Evolutionary conservation across 2,797 vertebrate species (phyloP), one percentile per base, ranked within the genome.

Genomic region (Acanthis flammea): DNA sequence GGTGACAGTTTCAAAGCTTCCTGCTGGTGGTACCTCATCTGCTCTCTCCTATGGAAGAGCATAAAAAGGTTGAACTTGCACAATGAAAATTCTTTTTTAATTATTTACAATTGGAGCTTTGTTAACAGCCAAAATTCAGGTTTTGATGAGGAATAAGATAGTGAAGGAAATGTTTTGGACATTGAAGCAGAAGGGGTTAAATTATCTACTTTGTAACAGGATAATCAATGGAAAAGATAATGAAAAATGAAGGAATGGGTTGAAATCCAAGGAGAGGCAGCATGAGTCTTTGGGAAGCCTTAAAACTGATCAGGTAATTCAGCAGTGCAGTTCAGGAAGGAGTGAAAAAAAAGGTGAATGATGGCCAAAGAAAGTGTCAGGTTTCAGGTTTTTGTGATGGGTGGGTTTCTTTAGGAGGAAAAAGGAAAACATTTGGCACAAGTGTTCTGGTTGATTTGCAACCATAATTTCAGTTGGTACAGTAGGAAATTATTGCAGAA

Each of bases 41-140:
- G 0, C 16, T 90, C 33, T 31, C 41, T 63, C 1, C 0, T 45
- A 3, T 65, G 22, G 42, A 48, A 57, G 19, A 86, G 21, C 1
- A 2, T 45, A 22, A 72, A 65, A 28, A 53, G 30, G 39, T 37
- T 75, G 63, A 75, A 75, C 22, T 89, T 67, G 35, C 25, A 35
- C 21, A 48, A 10, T 53, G 66, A 72, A 86, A 84, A 19, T 48
- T 74, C 4, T 35, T 7, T 54, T 74, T n/a, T 6, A 48, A 44
- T 54, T 74, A 42, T 30, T 86, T 91, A 16, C 23, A 23, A n/a
- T 75, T 58, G 58, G 51, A 81, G 37, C 27, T 33, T 37, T 70
- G 10, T 67, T 81, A 75, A 24, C 19, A 65, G 14, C 27, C 8
- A 13, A 67, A 83, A 53, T 44, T 6, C 33, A 22, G 15, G 8